Conservation (phyloP, 1,140 invertebrate species). For the Geopemphigus sp. region DNA sequence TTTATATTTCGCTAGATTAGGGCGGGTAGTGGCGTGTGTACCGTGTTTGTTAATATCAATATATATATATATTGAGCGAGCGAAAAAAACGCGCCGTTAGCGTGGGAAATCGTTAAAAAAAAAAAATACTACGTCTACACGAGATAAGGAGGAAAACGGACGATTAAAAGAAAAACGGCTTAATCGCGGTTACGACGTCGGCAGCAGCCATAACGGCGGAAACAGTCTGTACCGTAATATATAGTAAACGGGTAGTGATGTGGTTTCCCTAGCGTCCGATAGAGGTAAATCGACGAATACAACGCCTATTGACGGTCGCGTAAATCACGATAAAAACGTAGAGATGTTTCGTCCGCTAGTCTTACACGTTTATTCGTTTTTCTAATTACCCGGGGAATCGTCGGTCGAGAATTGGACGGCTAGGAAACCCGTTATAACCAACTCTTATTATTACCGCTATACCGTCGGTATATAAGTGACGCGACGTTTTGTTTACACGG, state of each 20-base stretch:
- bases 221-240: not conserved
- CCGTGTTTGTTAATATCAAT: constrained; percentile 1
- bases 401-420: too few relatives aligned
- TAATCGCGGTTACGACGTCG: constrained; percentile 44
- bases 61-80: not conserved
- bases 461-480: too few relatives aligned
- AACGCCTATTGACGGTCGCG: not conserved
- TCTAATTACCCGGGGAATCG: too few relatives aligned
- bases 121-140: not conserved
- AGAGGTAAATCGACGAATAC: not conserved
- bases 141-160: constrained; percentile 36
- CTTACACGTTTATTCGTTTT: not conserved
- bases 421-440: too few relatives aligned
- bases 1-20: too few relatives aligned
- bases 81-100: not conserved
- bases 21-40: too few relatives aligned
- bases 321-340: not conserved
- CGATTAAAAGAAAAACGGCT: constrained; percentile 28
- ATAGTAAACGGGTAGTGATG: not conserved
- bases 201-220: constrained; percentile 38
- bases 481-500: not conserved
- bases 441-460: too few relatives aligned
- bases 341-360: not conserved
- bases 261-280: not conserved
- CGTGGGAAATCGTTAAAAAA: constrained; percentile 20